These are phyloP conservation scores for Heptranchias perlo DNA, from an alignment of 2,113 vertebrate species.

Conservation along the genomic window DNA sequence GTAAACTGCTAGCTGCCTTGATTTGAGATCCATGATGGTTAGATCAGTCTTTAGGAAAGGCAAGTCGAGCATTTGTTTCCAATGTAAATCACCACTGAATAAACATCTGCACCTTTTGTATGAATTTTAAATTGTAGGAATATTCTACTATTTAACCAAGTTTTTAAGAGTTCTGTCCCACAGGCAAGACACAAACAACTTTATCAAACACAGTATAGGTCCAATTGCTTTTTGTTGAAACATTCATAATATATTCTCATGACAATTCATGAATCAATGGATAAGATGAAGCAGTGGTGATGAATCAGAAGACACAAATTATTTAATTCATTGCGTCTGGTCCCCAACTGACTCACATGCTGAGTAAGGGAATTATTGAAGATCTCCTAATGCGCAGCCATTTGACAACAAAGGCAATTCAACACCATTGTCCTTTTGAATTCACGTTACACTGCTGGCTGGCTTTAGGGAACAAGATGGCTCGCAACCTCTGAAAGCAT, in stretches of 20 bases:
- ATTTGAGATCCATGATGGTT: not conserved
- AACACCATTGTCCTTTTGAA: not conserved
- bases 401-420: not conserved
- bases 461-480: not conserved
- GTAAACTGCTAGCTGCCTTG: not conserved
- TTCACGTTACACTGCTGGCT: not conserved
- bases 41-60: not conserved
- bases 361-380: constrained; percentile 7
- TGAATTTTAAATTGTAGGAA: not conserved
- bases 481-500: not conserved
- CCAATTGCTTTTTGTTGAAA: not conserved
- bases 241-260: not conserved
- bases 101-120: not conserved
- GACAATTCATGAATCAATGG: constrained; percentile 15
- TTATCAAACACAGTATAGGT: not conserved
- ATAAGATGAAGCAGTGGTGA: not conserved
- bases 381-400: not conserved
- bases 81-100: not conserved
- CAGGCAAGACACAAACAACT: not conserved
- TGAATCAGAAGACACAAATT: not conserved
- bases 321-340: constrained; percentile 6
- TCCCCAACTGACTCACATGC: not conserved
- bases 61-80: not conserved
- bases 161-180: not conserved
- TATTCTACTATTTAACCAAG: too few species aligned